A percentile compares a stretch with the other conserved stretches of the same genome.
These are phyloP conservation scores for Tribolium madens DNA, from an alignment of 1,140 invertebrate species.

Conservation along the genomic window DNA sequence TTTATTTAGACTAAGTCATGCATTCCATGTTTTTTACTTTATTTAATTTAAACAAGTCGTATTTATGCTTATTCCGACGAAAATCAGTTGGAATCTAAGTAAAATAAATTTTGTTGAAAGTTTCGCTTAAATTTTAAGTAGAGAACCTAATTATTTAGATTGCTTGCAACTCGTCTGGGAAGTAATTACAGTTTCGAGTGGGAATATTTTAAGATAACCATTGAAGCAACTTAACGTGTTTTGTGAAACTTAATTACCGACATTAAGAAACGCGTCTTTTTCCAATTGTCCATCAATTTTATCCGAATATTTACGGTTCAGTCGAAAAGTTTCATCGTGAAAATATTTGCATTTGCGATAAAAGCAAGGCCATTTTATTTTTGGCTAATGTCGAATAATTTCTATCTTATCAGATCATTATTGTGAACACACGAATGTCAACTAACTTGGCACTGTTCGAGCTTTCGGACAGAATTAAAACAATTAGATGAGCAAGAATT, in stretches of 20 bases:
- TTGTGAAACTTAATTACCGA: background rate
- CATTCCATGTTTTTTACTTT: too few species aligned
- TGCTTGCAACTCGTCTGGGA: background rate
- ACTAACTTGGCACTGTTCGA: background rate
- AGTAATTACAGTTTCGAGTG: background rate
- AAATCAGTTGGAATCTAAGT: background rate
- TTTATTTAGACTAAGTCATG: too few species aligned
- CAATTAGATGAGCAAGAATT: background rate
- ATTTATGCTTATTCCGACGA: background rate
- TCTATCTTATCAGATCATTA: conserved; percentile 37
- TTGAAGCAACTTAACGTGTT: background rate
- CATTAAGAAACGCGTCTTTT: background rate
- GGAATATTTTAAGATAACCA: background rate
- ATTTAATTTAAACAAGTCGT: too few species aligned
- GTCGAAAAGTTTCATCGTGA: conserved; percentile 1
- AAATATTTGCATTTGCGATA: conserved; percentile 30
- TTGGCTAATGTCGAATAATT: conserved; percentile 35
- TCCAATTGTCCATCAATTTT: background rate
- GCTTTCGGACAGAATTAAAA: background rate
- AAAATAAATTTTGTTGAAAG: background rate
- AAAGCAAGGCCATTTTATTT: conserved; percentile 19
- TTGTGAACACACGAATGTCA: conserved; percentile 6
- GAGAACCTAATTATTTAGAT: background rate
- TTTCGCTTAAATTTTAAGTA: background rate
- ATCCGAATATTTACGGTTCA: background rate